Evolutionary conservation across 2,888 invertebrate species (phyloP), one percentile per base, ranked within the genome.

Genomic region (Lycophotia porphyrea): DNA sequence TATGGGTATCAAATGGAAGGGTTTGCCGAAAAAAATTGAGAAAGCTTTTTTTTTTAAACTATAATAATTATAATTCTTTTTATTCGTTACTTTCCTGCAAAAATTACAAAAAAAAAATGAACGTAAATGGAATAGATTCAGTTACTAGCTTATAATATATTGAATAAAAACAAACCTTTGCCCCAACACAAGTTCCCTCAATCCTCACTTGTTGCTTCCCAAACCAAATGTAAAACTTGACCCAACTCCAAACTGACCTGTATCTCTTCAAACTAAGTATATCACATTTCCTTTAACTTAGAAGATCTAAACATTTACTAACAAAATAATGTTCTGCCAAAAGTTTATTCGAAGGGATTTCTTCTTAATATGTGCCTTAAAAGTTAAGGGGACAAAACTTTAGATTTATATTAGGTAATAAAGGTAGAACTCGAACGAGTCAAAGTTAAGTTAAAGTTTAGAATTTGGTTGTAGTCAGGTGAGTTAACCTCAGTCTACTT

Each of bases 321-420:
- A 79, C 71, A 61, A 75, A n/a, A n/a, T n/a, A n/a, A 82, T 81
- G 76, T 84, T 82, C 81, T 24, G 21, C 64, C 63, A 76, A 73
- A 84, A 87, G 70, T 89, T 86, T 76, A 77, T 74, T 71, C 78
- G 88, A 89, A 88, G 87, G 86, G 83, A 84, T 87, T 87, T 73
- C 73, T 75, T 78, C 75, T 90, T 90, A 85, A 88, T 88, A 81
- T 84, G 55, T n/a, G n/a, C 86, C 89, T 89, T 86, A 80, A 87
- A 91, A 91, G 87, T 91, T 86, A 85, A 82, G 75, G 80, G 18
- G 11, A 73, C 44, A 18, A 80, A 80, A 84, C 74, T 84, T 86
- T 27, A 78, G 78, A 85, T 87, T 89, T 88, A 82, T 81, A 85
- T 87, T 55, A 61, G 63, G 70, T 74, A 74, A 58, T 84, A 85